Conservation (phyloP, 2,888 invertebrate species). For the Lucinisca nassula region DNA sequence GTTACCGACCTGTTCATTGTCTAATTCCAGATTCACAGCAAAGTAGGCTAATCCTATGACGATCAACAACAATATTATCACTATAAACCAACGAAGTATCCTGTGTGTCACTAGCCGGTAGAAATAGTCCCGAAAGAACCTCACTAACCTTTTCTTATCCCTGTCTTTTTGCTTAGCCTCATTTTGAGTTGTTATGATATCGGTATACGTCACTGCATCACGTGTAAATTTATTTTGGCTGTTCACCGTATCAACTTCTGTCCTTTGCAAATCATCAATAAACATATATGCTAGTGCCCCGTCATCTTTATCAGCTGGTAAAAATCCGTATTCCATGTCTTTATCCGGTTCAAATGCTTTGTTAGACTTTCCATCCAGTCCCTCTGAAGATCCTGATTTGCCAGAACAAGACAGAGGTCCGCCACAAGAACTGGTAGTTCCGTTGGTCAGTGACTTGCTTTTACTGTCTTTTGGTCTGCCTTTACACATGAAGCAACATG, state of each 20-base stretch:
- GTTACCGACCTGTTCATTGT: conserved; percentile 80
- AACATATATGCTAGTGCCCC: not conserved
- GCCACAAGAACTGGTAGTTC: not conserved
- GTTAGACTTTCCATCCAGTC: not conserved
- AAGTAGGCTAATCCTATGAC: conserved; percentile 73
- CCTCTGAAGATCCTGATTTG: not conserved
- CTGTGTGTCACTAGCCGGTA: conserved; percentile 78
- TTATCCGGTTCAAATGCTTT: not conserved
- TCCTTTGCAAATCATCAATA: not conserved
- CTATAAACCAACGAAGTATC: conserved; percentile 73
- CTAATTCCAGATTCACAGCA: conserved; percentile 75
- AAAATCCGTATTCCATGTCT: conserved; percentile 14
- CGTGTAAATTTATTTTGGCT: not conserved
- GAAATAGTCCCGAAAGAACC: conserved; percentile 78
- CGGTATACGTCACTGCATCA: not conserved
- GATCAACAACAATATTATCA: conserved; percentile 61
- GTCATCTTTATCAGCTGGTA: not conserved
- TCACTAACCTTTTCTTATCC: conserved; percentile 66
- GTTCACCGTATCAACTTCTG: not conserved
- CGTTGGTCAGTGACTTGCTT: not conserved
- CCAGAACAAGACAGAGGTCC: not conserved
- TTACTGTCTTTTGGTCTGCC: not conserved
- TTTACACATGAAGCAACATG: not conserved
- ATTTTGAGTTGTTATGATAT: not conserved
- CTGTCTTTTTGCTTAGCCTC: not conserved